These are phyloP conservation scores for Cheilosia grossa DNA, from an alignment of 2,888 invertebrate species.

Conservation along the genomic window DNA sequence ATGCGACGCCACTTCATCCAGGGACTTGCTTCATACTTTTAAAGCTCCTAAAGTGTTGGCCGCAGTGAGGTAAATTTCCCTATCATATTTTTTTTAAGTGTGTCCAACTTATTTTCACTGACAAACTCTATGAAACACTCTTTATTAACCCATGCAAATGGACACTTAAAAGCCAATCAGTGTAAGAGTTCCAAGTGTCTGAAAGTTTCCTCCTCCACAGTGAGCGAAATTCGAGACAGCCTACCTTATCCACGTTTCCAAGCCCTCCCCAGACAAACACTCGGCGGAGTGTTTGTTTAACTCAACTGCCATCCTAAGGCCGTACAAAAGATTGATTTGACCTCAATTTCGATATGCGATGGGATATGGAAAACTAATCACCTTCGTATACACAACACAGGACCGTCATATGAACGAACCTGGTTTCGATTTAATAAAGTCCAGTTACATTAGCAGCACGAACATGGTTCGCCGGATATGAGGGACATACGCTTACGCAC, in stretches of 20 bases:
- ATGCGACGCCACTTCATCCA: too few relatives aligned
- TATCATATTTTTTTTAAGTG: too few relatives aligned
- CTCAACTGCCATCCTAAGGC: neutral
- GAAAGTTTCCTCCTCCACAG: neutral
- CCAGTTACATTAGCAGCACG: constrained; percentile 16
- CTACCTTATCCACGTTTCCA: neutral
- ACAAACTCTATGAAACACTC: too few relatives aligned
- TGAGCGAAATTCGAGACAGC: neutral
- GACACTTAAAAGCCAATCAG: too few relatives aligned
- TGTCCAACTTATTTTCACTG: too few relatives aligned
- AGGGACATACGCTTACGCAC: neutral
- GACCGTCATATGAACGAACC: neutral
- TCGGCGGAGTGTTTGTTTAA: neutral
- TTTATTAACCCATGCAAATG: too few relatives aligned
- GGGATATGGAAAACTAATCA: constrained; percentile 41
- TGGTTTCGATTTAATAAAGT: constrained; percentile 1
- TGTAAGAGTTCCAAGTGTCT: too few relatives aligned
- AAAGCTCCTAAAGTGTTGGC: too few relatives aligned
- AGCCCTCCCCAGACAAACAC: neutral
- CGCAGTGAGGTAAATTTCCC: too few relatives aligned
- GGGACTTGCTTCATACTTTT: too few relatives aligned
- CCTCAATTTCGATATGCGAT: constrained; percentile 21
- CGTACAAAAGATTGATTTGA: constrained; percentile 15
- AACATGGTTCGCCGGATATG: constrained; percentile 7
- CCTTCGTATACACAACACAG: neutral